Conservation (phyloP, 2,113 vertebrate species). For the Kryptolebias marmoratus region DNA sequence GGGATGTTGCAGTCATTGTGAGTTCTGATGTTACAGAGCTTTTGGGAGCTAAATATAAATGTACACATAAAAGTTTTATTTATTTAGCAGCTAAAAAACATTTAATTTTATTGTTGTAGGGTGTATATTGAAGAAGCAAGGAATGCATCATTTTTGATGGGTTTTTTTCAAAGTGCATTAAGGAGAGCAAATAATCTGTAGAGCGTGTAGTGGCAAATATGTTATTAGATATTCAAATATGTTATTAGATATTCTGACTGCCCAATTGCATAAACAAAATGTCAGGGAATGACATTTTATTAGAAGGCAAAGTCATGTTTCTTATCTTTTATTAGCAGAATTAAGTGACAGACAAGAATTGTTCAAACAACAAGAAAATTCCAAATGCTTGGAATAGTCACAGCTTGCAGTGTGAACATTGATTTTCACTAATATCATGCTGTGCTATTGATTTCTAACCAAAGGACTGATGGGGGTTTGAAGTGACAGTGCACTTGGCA, state of each 20-base stretch:
- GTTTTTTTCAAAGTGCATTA: slow-evolving; percentile 74
- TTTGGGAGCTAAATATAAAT: background rate
- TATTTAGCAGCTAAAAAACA: slow-evolving; percentile 29
- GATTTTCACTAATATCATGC: slow-evolving; percentile 78
- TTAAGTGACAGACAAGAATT: slow-evolving; percentile 69
- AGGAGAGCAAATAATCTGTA: slow-evolving; percentile 55
- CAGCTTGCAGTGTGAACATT: slow-evolving; percentile 66
- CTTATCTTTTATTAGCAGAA: slow-evolving; percentile 76
- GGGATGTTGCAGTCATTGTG: slow-evolving; percentile 6
- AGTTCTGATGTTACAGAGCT: slow-evolving; percentile 1
- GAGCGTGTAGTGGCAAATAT: slow-evolving; percentile 41
- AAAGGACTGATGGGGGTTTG: slow-evolving; percentile 75
- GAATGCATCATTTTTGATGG: slow-evolving; percentile 52
- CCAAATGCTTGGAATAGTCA: slow-evolving; percentile 64
- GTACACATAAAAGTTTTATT: background rate
- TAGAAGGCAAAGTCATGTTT: slow-evolving; percentile 71
- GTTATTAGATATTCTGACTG: slow-evolving; percentile 63
- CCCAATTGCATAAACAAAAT: slow-evolving; percentile 75
- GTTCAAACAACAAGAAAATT: slow-evolving; percentile 72
- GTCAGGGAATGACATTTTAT: slow-evolving; percentile 80
- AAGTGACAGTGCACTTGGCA: slow-evolving; percentile 73
- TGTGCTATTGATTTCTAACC: slow-evolving; percentile 78
- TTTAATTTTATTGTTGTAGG: slow-evolving; percentile 41
- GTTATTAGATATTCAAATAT: slow-evolving; percentile 60
- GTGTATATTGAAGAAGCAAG: slow-evolving; percentile 28